Evolutionary conservation across 2,797 vertebrate species (phyloP), one percentile per base, ranked within the genome.

Genomic region (Channa striata): DNA sequence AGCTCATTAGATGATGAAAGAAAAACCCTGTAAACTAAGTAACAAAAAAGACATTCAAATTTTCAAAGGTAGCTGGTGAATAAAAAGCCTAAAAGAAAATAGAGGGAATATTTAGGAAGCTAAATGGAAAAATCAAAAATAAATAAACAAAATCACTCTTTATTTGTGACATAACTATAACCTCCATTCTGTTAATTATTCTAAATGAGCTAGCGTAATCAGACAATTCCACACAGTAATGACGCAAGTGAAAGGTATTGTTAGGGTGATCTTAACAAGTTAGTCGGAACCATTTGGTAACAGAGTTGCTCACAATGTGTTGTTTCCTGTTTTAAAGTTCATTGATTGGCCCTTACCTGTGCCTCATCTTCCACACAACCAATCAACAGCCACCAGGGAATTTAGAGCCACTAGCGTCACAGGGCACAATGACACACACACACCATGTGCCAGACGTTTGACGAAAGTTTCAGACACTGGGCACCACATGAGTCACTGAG

Each of bases 401-500:
- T 83, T 85, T 85, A 81, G 78, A 91, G 89, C 77, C 89, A 94
- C 91, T 80, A 87, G 82, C 90, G 91, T 92, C 91, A 94, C 89
- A 72, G 77, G 79, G 81, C 69, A 91, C 89, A 91, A 85, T 93
- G 92, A 94, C 91, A 94, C 90, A 91, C 90, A 91, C 74, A 74
- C 90, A 79, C 87, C 84, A 92, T 86, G 93, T 91, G 93, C 82
- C 89, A 94, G 93, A 94, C 93, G 60, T 91, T 89, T 93, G 90
- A 92, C 83, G 88, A 88, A 92, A 85, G 85, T 90, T 93, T 92
- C 90, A 90, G 91, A 91, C 87, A 88, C 87, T 72, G 87, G 88
- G 90, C 72, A 72, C 88, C 78, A 75, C 83, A 90, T 94, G 92
- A 94, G 89, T 95, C 93, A 93, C 39, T 79, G 83, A 86, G 83